phyloP scores from a whole-genome alignment of 2,113 vertebrate species.

The Cacatua alba region DNA sequence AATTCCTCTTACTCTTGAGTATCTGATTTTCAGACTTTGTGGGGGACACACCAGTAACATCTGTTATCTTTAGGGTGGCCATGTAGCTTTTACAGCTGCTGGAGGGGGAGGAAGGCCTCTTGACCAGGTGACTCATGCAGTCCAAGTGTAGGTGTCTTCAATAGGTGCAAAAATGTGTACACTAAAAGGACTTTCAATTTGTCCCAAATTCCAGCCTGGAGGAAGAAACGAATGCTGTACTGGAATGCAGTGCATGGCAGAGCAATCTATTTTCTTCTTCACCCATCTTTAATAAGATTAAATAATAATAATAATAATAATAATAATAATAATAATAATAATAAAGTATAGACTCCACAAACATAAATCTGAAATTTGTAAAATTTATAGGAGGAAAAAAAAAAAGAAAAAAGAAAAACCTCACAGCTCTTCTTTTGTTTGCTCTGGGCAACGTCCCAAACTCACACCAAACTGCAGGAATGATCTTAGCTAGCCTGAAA shows the following conservation, averaged over 20 bases:
- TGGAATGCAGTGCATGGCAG: background rate
- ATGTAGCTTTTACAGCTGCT: background rate
- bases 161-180: background rate
- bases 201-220: background rate
- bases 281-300: no score
- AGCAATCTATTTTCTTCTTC: background rate
- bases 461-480: slow-evolving; percentile 17
- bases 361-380: background rate
- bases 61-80: background rate
- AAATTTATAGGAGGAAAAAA: background rate
- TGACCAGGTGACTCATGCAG: background rate
- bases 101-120: background rate
- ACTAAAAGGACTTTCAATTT: background rate
- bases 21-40: background rate
- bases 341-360: background rate
- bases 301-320: background rate
- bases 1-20: background rate
- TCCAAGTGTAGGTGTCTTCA: background rate
- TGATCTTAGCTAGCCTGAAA: background rate
- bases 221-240: background rate
- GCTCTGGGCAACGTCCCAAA: slow-evolving; percentile 15
- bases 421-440: slow-evolving; percentile 25
- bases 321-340: no score
- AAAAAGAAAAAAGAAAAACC: background rate
- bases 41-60: background rate